phyloP scores from a whole-genome alignment of 1,140 invertebrate genomes.

The Cherax destructor region DNA sequence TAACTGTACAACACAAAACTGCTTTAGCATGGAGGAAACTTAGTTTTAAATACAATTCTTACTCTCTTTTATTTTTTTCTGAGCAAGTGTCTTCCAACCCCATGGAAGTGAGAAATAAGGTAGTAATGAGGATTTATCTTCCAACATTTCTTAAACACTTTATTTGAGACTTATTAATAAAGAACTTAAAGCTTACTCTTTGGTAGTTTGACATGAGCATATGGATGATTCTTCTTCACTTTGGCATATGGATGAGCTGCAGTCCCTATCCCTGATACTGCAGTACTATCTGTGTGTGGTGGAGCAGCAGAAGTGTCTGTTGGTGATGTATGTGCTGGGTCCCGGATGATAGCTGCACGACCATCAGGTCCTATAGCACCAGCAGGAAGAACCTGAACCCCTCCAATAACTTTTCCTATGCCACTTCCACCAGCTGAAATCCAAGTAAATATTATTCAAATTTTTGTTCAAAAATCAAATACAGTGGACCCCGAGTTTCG shows the following conservation, averaged over 20 bases:
- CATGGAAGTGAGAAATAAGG: too few relatives aligned
- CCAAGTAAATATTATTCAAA: not conserved
- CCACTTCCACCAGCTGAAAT: constrained; percentile 28
- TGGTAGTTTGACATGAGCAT: constrained; percentile 67
- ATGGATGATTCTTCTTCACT: constrained; percentile 75
- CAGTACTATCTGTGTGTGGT: constrained; percentile 4
- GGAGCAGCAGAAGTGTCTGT: constrained; percentile 30
- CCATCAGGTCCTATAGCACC: constrained; percentile 64
- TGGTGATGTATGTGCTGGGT: constrained; percentile 36
- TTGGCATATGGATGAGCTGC: constrained; percentile 77
- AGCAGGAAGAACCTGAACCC: constrained; percentile 65
- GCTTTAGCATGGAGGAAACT: too few relatives aligned
- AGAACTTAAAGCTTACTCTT: constrained; percentile 30
- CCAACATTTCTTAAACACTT: too few relatives aligned
- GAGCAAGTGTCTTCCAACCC: too few relatives aligned
- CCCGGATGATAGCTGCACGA: constrained; percentile 62
- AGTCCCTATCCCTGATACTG: constrained; percentile 74
- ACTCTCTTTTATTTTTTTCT: too few relatives aligned
- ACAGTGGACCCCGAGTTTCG: too few relatives aligned
- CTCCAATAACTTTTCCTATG: constrained; percentile 55
- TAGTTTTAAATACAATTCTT: too few relatives aligned
- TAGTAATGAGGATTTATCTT: too few relatives aligned
- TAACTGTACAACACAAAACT: too few relatives aligned
- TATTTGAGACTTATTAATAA: too few relatives aligned
- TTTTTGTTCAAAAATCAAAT: too few relatives aligned